Conservation (phyloP, 1,140 invertebrate genomes). For the Listronotus oregonensis region DNA sequence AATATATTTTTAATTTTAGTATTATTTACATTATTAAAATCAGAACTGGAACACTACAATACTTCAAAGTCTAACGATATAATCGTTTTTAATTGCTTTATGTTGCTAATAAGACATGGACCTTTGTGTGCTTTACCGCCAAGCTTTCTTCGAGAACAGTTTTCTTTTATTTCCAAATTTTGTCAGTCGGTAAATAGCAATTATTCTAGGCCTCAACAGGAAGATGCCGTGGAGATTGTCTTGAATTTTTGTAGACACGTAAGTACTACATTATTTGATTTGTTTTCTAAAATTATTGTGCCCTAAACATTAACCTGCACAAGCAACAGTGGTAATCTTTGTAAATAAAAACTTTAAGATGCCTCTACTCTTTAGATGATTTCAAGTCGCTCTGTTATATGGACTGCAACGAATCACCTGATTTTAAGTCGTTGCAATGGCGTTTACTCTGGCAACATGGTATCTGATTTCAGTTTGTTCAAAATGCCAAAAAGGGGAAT, state of each 20-base stretch:
- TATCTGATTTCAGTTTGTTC: too few species aligned
- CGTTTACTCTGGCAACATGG: too few species aligned
- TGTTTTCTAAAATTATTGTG: too few species aligned
- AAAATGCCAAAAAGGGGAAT: too few species aligned
- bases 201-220: conserved; percentile 34
- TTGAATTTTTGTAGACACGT: conserved; percentile 45
- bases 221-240: conserved; percentile 37
- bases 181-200: conserved; percentile 29
- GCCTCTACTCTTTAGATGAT: too few species aligned
- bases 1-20: conserved; percentile 28
- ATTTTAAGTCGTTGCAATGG: too few species aligned
- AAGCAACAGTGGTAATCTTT: too few species aligned
- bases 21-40: conserved; percentile 28
- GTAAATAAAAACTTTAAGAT: too few species aligned
- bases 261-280: conserved; percentile 20
- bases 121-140: conserved; percentile 39
- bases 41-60: conserved; percentile 11
- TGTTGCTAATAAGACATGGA: conserved; percentile 42
- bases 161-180: conserved; percentile 43
- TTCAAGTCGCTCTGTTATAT: background rate
- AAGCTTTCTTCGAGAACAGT: conserved; percentile 40
- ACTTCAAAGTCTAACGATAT: conserved; percentile 19
- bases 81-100: conserved; percentile 37
- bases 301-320: too few species aligned
- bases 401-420: background rate